Conservation (phyloP, 2,113 vertebrate genomes). For the Conger conger region DNA sequence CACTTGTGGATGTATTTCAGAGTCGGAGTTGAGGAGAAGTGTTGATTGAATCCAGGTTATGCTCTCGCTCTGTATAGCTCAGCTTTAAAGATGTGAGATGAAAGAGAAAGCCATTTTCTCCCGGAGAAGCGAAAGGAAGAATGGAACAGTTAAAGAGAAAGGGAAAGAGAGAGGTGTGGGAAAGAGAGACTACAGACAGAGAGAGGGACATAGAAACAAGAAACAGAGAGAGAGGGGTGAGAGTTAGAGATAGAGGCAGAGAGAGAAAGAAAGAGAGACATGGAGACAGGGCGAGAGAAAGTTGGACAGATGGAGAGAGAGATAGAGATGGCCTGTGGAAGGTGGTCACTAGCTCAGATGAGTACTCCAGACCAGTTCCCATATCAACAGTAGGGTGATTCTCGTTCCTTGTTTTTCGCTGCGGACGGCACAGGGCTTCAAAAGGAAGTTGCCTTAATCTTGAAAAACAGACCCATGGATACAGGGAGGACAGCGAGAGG, state of each 20-base stretch:
- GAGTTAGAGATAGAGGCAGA: too few species aligned
- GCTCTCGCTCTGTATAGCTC: not conserved
- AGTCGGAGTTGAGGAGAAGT: not conserved
- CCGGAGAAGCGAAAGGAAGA: conserved; percentile 15
- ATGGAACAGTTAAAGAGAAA: conserved; percentile 39
- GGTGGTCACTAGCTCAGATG: not conserved
- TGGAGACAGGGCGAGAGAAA: too few species aligned
- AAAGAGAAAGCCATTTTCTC: not conserved
- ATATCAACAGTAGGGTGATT: not conserved
- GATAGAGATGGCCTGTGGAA: not conserved
- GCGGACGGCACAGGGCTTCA: not conserved
- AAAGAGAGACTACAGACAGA: too few species aligned
- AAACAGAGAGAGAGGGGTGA: too few species aligned
- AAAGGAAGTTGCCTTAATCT: conserved; percentile 13
- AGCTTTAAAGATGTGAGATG: not conserved
- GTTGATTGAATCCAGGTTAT: not conserved
- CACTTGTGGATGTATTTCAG: not conserved
- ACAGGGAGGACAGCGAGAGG: not conserved
- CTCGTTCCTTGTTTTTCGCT: not conserved
- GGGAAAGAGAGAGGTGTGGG: conserved; percentile 27
- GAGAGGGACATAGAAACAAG: too few species aligned
- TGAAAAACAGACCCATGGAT: conserved; percentile 19
- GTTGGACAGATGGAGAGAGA: conserved; percentile 27
- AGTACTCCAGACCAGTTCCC: not conserved
- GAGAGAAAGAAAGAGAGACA: conserved; percentile 39